Evolutionary conservation across 2,113 vertebrate genomes (phyloP), one percentile per base, ranked within the genome.

Genomic region (Rhynchomys soricoides): DNA sequence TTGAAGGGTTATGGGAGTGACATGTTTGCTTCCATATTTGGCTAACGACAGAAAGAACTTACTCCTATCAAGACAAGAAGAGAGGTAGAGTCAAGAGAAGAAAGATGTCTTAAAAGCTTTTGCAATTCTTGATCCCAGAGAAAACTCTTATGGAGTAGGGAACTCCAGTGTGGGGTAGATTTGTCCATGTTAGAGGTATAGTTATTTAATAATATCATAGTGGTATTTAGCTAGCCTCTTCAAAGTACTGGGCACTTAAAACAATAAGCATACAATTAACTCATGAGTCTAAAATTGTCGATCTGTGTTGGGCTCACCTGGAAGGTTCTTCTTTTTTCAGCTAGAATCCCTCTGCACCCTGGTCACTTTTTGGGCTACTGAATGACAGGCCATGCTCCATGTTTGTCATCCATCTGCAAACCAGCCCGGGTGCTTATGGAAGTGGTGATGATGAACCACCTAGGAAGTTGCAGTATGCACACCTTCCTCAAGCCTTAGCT

Each of bases 11-110:
- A 45, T 73, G 31, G 59, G 62, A 91, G 24, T 95, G 66, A 93
- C 77, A 13, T 40, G 57, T 90, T 96, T 86, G n/a, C 90, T 95
- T 96, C 91, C 77, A 66, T 94, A 96, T 94, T 95, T 96, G 88
- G 88, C 43, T 64, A 92, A 95, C 59, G 85, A 37, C n/a, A 78
- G 93, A 73, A 31, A 74, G 19, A 55, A 7, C 16, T 59, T 64
- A 70, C 52, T 89, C n/a, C 55, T 59, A 93, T 57, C 2, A 48
- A 57, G 19, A 11, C 19, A 92, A 43, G 12, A 78, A 87, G 74
- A 86, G 34, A 91, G 52, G 89, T 1, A 15, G 66, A 78, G 43
- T 37, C 26, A 86, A 71, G 45, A 86, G 64, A 73, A 93, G 29
- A 62, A 57, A 95, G 90, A 34, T 78, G 13, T 59, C 57, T 77